Percentiles rank a stretch among this genome's conserved stretches.
Evolutionary conservation across 2,888 invertebrate species (phyloP).

Genomic region (Sinelater perroti): DNA sequence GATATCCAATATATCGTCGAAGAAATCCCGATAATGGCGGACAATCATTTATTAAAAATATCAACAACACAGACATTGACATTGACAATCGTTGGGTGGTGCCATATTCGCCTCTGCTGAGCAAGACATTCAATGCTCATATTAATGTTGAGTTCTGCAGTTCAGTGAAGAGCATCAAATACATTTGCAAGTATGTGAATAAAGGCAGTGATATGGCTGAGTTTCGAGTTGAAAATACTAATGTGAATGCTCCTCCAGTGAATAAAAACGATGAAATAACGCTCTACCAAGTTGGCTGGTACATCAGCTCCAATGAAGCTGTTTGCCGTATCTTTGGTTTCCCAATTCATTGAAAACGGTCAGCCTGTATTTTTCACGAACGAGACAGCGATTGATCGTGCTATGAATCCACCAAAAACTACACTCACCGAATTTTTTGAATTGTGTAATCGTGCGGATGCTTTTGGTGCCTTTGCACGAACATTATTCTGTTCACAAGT

Average conservation of each 20-base stretch:
- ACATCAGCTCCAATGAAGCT: too few relatives aligned
- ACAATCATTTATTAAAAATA: slow-evolving; percentile 2
- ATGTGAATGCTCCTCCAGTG: slow-evolving; percentile 35
- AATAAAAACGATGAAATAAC: too few relatives aligned
- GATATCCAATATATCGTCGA: slow-evolving; percentile 50
- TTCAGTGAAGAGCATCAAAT: slow-evolving; percentile 4
- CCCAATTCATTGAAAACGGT: too few relatives aligned
- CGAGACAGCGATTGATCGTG: too few relatives aligned
- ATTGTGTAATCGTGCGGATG: too few relatives aligned
- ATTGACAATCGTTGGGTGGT: slow-evolving; percentile 54
- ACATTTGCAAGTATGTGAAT: slow-evolving; percentile 16
- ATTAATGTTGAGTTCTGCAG: slow-evolving; percentile 53
- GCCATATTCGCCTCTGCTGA: slow-evolving; percentile 50
- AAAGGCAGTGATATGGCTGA: slow-evolving; percentile 40
- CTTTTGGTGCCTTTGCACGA: too few relatives aligned
- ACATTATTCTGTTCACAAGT: too few relatives aligned
- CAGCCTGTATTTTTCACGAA: too few relatives aligned
- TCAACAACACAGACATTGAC: slow-evolving; percentile 35
- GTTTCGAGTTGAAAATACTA: slow-evolving; percentile 41
- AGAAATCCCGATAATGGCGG: slow-evolving; percentile 32
- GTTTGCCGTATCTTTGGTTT: too few relatives aligned
- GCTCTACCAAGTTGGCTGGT: too few relatives aligned
- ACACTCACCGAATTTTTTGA: too few relatives aligned
- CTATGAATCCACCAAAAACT: too few relatives aligned
- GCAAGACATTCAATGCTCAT: slow-evolving; percentile 48